Evolutionary conservation across 2,113 vertebrate genomes (phyloP).

Genomic region (Semicossyphus pulcher): DNA sequence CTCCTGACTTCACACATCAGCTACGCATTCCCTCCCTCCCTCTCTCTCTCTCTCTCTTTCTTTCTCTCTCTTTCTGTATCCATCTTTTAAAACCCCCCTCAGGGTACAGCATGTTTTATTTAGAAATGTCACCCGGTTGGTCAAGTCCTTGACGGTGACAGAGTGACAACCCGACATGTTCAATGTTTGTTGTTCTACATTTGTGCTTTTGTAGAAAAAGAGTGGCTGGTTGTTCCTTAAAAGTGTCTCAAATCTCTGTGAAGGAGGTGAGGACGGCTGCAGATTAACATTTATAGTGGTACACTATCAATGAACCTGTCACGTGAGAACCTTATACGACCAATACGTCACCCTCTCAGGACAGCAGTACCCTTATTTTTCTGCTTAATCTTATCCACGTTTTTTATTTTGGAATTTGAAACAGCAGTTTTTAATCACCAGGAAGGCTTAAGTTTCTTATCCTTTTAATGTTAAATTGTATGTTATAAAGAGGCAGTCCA

Average conservation of each 20-base stretch:
- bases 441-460: background rate
- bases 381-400: background rate
- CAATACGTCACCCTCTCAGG: slow-evolving; percentile 19
- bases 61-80: background rate
- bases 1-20: slow-evolving; percentile 22
- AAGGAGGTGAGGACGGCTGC: slow-evolving; percentile 21
- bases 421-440: too few relatives aligned
- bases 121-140: background rate
- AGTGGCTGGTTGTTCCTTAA: background rate
- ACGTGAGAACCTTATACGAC: background rate
- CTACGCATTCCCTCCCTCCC: background rate
- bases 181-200: background rate
- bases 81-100: background rate
- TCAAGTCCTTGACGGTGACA: background rate
- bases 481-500: background rate
- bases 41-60: background rate
- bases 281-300: slow-evolving; percentile 1
- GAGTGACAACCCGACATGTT: background rate
- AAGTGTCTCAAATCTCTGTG: slow-evolving; percentile 1
- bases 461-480: too few relatives aligned
- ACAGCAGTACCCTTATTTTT: background rate
- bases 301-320: background rate
- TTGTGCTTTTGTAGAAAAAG: slow-evolving; percentile 1
- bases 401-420: too few relatives aligned
- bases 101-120: background rate